Evolutionary conservation across 2,113 vertebrate species (phyloP).

Genomic region (Chunga burmeisteri): DNA sequence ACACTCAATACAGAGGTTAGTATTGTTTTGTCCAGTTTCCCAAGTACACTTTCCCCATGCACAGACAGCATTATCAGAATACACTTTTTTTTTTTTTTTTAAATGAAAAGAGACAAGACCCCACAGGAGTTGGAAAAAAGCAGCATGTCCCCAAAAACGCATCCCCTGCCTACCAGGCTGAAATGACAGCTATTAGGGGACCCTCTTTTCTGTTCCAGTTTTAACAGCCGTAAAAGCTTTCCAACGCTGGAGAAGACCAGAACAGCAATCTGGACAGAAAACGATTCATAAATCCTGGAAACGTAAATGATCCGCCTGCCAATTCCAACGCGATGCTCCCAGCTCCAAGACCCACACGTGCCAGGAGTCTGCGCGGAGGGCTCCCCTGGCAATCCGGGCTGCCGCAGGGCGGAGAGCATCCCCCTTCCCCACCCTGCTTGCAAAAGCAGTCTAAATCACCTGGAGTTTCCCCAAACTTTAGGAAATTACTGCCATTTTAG

Average conservation of each 20-base stretch:
- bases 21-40: accelerated
- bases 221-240: constrained; percentile 16
- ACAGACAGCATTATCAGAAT: not conserved
- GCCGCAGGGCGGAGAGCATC: not conserved
- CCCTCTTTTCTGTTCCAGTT: constrained; percentile 1
- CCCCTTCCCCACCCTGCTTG: not conserved
- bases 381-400: not conserved
- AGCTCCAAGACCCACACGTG: not conserved
- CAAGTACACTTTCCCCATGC: accelerated
- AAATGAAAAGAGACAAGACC: not conserved
- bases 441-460: not conserved
- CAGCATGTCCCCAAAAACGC: not conserved
- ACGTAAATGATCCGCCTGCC: not conserved
- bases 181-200: not conserved
- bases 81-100: not conserved
- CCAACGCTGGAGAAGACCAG: not conserved
- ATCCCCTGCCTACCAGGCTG: not conserved
- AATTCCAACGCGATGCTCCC: constrained; percentile 13
- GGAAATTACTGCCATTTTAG: not conserved
- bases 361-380: not conserved
- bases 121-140: not conserved
- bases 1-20: not conserved
- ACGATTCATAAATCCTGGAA: constrained; percentile 60
- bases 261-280: constrained; percentile 51
- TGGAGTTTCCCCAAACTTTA: not conserved